A percentile compares a stretch with the other conserved stretches of the same genome.
Evolutionary conservation across 2,888 invertebrate species (phyloP).

Genomic region (Pseudococcus viburni): DNA sequence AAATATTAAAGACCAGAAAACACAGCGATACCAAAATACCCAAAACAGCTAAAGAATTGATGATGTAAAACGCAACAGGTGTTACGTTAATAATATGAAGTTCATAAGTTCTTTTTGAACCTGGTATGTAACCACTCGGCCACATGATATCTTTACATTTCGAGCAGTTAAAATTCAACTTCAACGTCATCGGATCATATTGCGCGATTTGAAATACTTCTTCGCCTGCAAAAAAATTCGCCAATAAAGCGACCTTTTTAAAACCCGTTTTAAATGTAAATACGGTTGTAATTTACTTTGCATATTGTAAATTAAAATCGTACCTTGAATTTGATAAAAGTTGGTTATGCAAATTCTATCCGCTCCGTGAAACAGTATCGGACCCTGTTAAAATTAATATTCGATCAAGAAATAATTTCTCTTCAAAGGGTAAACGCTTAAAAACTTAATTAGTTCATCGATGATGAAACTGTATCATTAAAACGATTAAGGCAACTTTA

Average conservation of each 20-base stretch:
- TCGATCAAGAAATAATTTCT: conserved; percentile 46
- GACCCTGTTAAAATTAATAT: conserved; percentile 78
- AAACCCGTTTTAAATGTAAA: conserved; percentile 36
- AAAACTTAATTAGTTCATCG: conserved; percentile 49
- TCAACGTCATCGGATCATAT: conserved; percentile 42
- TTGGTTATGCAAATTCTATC: conserved; percentile 90
- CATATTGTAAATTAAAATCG: conserved; percentile 68
- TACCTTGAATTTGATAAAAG: conserved; percentile 91
- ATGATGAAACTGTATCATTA: conserved; percentile 27
- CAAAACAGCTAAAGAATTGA: conserved; percentile 80
- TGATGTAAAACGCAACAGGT: conserved; percentile 81
- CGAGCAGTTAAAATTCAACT: conserved; percentile 32
- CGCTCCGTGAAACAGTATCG: conserved; percentile 89
- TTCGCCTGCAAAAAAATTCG: conserved; percentile 26
- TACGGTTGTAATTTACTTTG: conserved; percentile 19
- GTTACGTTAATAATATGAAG: conserved; percentile 84
- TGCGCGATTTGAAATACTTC: conserved; percentile 35
- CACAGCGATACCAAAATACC: conserved; percentile 83
- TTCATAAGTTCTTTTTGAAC: conserved; percentile 76
- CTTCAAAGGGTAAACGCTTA: conserved; percentile 42
- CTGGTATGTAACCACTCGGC: conserved; percentile 85
- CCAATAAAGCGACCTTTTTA: background rate
- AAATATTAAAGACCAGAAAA: conserved; percentile 86
- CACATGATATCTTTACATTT: conserved; percentile 74
- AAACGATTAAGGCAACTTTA: conserved; percentile 39